phyloP scores from a whole-genome alignment of 2,888 invertebrate species.

The Acanthococcus lagerstroemiae region DNA sequence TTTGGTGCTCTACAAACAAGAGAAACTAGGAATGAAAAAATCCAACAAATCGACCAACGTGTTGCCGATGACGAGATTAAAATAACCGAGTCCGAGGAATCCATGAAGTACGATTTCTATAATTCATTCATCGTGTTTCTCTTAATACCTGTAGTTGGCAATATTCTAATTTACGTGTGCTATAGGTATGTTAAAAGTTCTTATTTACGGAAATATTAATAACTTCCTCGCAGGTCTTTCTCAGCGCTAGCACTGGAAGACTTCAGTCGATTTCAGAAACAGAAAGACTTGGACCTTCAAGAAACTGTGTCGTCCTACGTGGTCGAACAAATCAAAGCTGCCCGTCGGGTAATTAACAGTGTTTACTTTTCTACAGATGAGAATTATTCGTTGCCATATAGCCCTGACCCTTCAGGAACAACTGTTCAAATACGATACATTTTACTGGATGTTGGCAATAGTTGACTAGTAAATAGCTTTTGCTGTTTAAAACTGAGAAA shows the following conservation, averaged over 20 bases:
- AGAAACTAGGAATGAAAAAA: constrained; percentile 60
- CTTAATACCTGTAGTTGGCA: not conserved
- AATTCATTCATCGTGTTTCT: not conserved
- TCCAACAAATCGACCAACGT: constrained; percentile 55
- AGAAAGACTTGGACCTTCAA: constrained; percentile 59
- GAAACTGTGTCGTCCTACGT: constrained; percentile 61
- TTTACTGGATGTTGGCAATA: not conserved
- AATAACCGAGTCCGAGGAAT: constrained; percentile 13
- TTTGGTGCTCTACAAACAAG: constrained; percentile 67
- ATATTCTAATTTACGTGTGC: not conserved
- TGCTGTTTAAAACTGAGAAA: too few relatives aligned
- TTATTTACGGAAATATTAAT: too few relatives aligned
- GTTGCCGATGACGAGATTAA: constrained; percentile 49
- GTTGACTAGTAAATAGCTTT: too few relatives aligned
- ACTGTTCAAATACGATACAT: not conserved
- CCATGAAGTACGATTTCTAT: not conserved
- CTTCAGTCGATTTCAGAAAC: constrained; percentile 60
- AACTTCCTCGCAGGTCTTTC: constrained; percentile 50
- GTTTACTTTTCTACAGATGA: not conserved
- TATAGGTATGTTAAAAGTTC: too few relatives aligned
- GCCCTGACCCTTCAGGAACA: too few relatives aligned
- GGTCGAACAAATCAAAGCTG: constrained; percentile 60
- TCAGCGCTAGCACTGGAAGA: constrained; percentile 55
- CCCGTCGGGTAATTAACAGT: constrained; percentile 52
- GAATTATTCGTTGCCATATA: not conserved